phyloP scores from a whole-genome alignment of 2,113 vertebrate genomes.

The Progne subis region DNA sequence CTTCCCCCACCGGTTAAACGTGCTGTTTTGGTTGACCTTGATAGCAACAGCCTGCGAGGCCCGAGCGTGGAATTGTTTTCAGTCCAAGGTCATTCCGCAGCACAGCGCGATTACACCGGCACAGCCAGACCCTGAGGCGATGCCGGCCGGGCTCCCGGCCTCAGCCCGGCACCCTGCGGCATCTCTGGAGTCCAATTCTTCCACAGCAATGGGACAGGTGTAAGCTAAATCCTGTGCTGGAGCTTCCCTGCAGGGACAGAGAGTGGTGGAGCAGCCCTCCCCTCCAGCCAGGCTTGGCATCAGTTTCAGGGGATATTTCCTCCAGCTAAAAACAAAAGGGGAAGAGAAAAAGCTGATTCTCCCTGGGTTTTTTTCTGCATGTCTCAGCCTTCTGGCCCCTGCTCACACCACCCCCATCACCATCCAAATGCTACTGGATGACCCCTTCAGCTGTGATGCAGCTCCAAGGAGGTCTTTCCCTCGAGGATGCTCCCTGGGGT shows the following conservation, averaged over 20 bases:
- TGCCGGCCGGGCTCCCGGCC: neutral
- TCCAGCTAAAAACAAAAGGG: constrained; percentile 39
- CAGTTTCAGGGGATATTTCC: constrained; percentile 1
- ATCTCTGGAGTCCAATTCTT: neutral
- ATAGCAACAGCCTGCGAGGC: neutral
- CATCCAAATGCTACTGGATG: neutral
- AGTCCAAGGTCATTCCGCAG: neutral
- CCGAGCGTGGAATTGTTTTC: neutral
- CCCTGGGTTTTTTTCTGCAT: neutral
- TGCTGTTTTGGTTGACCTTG: constrained; percentile 33
- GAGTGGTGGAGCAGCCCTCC: neutral
- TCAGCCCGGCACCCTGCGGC: neutral
- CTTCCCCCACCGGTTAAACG: neutral
- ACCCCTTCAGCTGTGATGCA: neutral
- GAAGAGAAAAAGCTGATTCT: constrained; percentile 53
- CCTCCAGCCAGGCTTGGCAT: neutral
- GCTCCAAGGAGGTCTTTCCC: neutral
- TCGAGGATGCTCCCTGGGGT: neutral
- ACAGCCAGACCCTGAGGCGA: neutral
- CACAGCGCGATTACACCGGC: neutral
- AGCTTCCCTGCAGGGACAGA: neutral
- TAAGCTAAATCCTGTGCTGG: neutral
- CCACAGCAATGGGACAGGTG: neutral
- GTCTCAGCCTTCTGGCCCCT: neutral
- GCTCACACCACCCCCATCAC: rapidly evolving